A percentile compares a stretch with the other conserved stretches of the same genome.
Conservation (phyloP, 2,113 vertebrate species). For the Bos indicus region DNA sequence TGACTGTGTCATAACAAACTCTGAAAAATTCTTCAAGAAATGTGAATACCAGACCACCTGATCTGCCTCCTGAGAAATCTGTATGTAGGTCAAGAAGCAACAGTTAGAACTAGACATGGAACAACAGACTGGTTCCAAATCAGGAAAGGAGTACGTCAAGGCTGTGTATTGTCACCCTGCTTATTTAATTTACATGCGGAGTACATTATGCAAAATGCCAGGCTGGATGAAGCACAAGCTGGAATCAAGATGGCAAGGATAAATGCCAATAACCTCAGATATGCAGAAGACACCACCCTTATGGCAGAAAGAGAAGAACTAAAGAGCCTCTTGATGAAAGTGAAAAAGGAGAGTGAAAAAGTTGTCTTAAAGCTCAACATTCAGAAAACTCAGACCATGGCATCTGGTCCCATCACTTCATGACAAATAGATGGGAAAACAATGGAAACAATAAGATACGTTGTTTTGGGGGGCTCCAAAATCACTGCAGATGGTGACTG, state of each 20-base stretch:
- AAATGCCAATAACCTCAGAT: neutral
- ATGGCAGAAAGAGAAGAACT: neutral
- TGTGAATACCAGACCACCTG: neutral
- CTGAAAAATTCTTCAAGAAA: neutral
- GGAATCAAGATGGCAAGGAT: neutral
- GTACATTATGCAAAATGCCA: neutral
- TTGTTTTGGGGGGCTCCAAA: neutral
- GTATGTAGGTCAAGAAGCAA: neutral
- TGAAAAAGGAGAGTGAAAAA: neutral
- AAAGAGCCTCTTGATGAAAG: neutral
- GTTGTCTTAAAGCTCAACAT: neutral
- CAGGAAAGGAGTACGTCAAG: rapidly evolving
- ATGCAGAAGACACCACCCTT: rapidly evolving
- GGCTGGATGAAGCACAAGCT: neutral
- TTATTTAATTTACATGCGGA: neutral
- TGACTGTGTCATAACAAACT: neutral
- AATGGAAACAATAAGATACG: neutral
- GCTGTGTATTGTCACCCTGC: neutral
- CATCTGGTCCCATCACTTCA: neutral
- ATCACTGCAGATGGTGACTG: neutral
- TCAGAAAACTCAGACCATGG: neutral
- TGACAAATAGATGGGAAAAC: neutral
- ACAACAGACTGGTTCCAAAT: neutral
- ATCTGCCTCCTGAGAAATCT: neutral
- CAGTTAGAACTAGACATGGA: neutral